Percentiles rank a stretch among this genome's conserved stretches.
phyloP scores from a whole-genome alignment of 2,113 vertebrate species.

The Scolopax mira region DNA sequence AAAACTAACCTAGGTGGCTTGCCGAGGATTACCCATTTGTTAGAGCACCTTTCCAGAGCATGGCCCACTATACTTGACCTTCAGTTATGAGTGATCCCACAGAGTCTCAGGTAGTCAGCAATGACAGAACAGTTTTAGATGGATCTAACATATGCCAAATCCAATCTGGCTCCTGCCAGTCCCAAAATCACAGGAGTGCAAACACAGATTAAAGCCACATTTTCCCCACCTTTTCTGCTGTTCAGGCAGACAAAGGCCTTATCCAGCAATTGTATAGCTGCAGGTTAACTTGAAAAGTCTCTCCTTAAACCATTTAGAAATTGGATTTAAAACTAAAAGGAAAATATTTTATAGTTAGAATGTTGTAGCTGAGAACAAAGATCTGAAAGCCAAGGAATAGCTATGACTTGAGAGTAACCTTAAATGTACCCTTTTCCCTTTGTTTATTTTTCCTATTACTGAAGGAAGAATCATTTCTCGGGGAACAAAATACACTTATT shows the following conservation, averaged over 20 bases:
- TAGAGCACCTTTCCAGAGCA: not conserved
- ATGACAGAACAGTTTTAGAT: not conserved
- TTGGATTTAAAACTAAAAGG: not conserved
- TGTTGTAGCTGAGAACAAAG: not conserved
- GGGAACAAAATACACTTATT: conserved; percentile 39
- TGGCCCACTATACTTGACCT: not conserved
- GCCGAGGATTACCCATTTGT: not conserved
- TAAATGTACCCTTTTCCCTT: not conserved
- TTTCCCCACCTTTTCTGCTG: not conserved
- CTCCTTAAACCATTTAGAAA: not conserved
- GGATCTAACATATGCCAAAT: not conserved
- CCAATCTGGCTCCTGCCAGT: not conserved
- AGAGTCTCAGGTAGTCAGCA: not conserved
- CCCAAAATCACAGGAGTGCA: not conserved
- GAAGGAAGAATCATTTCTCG: conserved; percentile 39
- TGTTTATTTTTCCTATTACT: conserved; percentile 34
- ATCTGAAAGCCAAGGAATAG: not conserved
- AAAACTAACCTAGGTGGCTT: not conserved
- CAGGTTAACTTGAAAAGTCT: not conserved
- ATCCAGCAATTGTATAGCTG: not conserved
- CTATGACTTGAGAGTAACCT: not conserved
- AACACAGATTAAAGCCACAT: not conserved
- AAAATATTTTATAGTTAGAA: not conserved
- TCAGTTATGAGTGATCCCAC: not conserved
- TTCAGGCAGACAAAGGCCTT: not conserved